Conservation (phyloP, 2,113 vertebrate genomes). For the Larimichthys polyactis region DNA sequence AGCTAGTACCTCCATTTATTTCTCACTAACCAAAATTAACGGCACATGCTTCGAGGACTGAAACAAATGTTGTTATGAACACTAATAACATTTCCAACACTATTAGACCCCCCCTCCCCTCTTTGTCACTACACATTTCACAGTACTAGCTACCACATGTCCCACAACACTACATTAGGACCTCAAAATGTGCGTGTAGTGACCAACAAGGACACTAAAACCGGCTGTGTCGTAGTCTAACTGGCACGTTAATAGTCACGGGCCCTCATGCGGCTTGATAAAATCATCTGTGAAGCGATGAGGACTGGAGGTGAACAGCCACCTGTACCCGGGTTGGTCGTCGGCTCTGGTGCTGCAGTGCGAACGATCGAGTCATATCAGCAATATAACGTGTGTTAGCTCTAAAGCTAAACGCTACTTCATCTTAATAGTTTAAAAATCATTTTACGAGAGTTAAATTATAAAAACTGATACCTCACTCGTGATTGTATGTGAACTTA, state of each 20-base stretch:
- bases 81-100: constrained; percentile 66
- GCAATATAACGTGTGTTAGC: neutral
- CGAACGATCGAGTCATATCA: neutral
- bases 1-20: constrained; percentile 65
- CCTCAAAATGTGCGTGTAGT: constrained; percentile 17
- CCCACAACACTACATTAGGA: constrained; percentile 55
- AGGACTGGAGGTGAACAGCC: neutral
- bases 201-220: constrained; percentile 40
- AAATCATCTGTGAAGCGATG: constrained; percentile 22
- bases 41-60: constrained; percentile 52
- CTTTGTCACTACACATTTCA: constrained; percentile 20
- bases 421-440: neutral
- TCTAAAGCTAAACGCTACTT: neutral
- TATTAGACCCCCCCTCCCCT: neutral
- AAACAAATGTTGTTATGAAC: constrained; percentile 53
- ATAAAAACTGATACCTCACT: neutral
- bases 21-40: constrained; percentile 73
- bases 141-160: constrained; percentile 23
- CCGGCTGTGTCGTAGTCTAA: neutral
- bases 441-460: too few species aligned
- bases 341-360: constrained; percentile 6
- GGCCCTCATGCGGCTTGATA: constrained; percentile 13
- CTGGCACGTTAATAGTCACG: neutral
- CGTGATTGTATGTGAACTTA: neutral
- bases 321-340: neutral